A percentile compares a stretch with the other conserved stretches of the same genome.
phyloP scores from a whole-genome alignment of 64 coral and sea anemone genomes.

The Acropora tenuis region DNA sequence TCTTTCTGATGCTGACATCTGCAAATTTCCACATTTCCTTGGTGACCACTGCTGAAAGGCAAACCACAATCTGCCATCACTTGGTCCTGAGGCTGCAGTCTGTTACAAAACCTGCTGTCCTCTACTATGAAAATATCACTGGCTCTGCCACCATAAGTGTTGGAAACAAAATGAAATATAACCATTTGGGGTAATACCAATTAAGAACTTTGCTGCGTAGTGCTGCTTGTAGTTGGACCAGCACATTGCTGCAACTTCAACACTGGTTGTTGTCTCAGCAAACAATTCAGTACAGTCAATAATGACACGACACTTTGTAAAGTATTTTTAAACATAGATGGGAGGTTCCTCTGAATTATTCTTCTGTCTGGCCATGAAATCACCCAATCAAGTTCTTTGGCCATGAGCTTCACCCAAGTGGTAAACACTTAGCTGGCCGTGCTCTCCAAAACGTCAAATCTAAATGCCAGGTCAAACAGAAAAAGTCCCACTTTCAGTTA shows the following conservation, averaged over 20 bases:
- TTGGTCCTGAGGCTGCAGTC: conserved; percentile 59
- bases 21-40: conserved; percentile 50
- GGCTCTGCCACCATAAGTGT: neutral
- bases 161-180: too few relatives aligned
- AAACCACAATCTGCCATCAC: neutral
- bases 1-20: conserved; percentile 55
- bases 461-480: conserved; percentile 51
- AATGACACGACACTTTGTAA: conserved; percentile 8
- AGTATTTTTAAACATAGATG: conserved; percentile 58
- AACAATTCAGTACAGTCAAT: conserved; percentile 76
- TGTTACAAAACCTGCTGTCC: neutral
- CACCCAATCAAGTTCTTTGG: neutral
- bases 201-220: conserved; percentile 48
- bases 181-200: conserved; percentile 50
- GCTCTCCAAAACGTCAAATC: conserved; percentile 17
- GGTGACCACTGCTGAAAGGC: conserved; percentile 68
- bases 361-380: conserved; percentile 30
- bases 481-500: conserved; percentile 53
- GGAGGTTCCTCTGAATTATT: conserved; percentile 14
- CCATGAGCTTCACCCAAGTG: conserved; percentile 36
- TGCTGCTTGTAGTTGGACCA: conserved; percentile 78
- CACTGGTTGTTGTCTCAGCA: conserved; percentile 50
- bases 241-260: conserved; percentile 28
- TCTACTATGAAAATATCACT: conserved; percentile 60
- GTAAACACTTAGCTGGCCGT: conserved; percentile 49